phyloP scores from a whole-genome alignment of 2,888 invertebrate genomes.

The Automeris io region DNA sequence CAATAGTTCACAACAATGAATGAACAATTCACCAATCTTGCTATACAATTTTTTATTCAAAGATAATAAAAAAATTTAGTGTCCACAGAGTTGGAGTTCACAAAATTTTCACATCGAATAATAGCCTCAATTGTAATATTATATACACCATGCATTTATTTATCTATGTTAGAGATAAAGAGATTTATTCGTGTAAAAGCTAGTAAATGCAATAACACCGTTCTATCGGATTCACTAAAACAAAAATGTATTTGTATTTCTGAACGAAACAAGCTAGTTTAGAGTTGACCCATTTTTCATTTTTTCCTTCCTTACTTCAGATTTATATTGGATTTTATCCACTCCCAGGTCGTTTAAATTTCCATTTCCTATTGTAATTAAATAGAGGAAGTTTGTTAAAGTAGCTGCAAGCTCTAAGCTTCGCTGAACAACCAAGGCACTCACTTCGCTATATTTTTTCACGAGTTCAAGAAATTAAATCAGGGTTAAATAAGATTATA shows the following conservation, averaged over 20 bases:
- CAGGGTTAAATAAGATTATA: slow-evolving; percentile 17
- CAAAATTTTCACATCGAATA: too few species aligned
- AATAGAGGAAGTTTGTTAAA: slow-evolving; percentile 47
- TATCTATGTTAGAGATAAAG: too few species aligned
- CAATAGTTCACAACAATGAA: too few species aligned
- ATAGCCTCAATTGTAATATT: too few species aligned
- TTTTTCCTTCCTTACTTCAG: slow-evolving; percentile 21
- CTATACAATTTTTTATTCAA: too few species aligned
- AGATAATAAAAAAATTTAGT: too few species aligned
- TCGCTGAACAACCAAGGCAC: slow-evolving; percentile 21
- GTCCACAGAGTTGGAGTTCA: too few species aligned
- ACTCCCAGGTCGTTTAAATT: slow-evolving; percentile 48
- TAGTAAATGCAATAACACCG: too few species aligned
- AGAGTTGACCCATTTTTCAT: slow-evolving; percentile 43
- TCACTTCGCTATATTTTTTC: slow-evolving; percentile 24
- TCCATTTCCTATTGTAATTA: slow-evolving; percentile 59
- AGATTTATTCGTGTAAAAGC: too few species aligned
- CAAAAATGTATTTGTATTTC: slow-evolving; percentile 17
- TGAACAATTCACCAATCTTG: too few species aligned
- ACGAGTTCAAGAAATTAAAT: slow-evolving; percentile 21
- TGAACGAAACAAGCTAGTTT: slow-evolving; percentile 51
- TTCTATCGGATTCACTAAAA: too few species aligned
- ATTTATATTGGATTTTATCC: slow-evolving; percentile 47
- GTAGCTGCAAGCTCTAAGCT: slow-evolving; percentile 23
- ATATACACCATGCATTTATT: too few species aligned